Base-by-base conservation (phyloP, 1,140 invertebrate genomes). In the Drosophila ananassae region DNA sequence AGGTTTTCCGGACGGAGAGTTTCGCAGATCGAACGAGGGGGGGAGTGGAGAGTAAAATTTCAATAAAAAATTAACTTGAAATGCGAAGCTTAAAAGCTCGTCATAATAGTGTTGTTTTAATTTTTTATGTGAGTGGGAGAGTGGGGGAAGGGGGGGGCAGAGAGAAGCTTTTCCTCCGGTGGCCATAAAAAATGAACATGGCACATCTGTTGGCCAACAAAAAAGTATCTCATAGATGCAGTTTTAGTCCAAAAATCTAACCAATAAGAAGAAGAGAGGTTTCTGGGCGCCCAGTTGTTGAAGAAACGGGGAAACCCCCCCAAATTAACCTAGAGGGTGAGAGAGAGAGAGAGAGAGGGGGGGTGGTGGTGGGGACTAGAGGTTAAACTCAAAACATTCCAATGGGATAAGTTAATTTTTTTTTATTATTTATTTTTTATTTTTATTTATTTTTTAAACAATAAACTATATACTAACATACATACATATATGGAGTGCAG, bases 41-140 rank as follows among this genome's bases (percentile, higher is more conserved):
- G 32, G 39, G n/a, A 17, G 9, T 9, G 32, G 32, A 2, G 9
- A 10, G 32, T 2, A 3, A 34, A 2, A 10, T 53, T 53, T 53
- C 30, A 34, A 54, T 59, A 47, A 63, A 63, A 47, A 63, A 63
- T 63, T 63, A 63, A 58, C 17, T 12, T 28, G 4, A 63, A 58
- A 21, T 24, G 21, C 30, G 8, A 58, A 63, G 61, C 61, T 63
- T 24, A 63, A 63, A 63, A 63, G 61, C 61, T 63, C 39, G 10
- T n/a, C 61, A 34, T 47, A 47, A 39, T 60, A 25, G 8, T 58
- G 9, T 22, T 47, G 7, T 41, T 44, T 17, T 21, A 2, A 22
- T 28, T 28, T 28, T 28, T 28, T 28, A 6, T 28, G 25, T 0
- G 17, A 17, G 17, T 0, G 17, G 17, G 1, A 1, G 17, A 17